phyloP scores from a whole-genome alignment of 2,113 vertebrate genomes.

The Upupa epops region DNA sequence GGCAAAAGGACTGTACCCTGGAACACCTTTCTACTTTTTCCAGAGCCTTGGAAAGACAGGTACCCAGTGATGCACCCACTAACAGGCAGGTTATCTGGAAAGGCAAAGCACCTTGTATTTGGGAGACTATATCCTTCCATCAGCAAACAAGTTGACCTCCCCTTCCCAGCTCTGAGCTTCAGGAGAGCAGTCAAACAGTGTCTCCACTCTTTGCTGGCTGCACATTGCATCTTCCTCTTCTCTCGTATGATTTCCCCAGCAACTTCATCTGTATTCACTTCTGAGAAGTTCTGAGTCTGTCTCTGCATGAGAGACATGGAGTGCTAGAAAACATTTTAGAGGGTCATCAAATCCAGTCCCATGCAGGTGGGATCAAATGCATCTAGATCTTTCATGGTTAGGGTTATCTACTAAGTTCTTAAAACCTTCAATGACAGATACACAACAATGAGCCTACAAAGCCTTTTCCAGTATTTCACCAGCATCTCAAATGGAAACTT shows the following conservation, averaged over 20 bases:
- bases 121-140: background rate
- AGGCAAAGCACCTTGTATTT: background rate
- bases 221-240: background rate
- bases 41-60: background rate
- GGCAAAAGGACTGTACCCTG: background rate
- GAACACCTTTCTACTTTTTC: background rate
- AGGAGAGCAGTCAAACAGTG: background rate
- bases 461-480: background rate
- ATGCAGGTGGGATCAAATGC: background rate
- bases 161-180: background rate
- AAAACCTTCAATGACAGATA: background rate
- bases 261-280: background rate
- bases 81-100: background rate
- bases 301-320: background rate
- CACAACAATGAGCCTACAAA: background rate
- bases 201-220: background rate
- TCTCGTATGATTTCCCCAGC: rapidly evolving
- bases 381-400: background rate
- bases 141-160: background rate
- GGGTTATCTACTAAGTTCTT: background rate
- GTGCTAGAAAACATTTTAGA: background rate
- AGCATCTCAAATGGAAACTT: background rate
- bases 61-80: background rate
- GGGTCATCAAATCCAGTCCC: rapidly evolving
- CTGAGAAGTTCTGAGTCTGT: background rate